Conservation (phyloP, 1,140 invertebrate species). For the Solenopsis fugax region DNA sequence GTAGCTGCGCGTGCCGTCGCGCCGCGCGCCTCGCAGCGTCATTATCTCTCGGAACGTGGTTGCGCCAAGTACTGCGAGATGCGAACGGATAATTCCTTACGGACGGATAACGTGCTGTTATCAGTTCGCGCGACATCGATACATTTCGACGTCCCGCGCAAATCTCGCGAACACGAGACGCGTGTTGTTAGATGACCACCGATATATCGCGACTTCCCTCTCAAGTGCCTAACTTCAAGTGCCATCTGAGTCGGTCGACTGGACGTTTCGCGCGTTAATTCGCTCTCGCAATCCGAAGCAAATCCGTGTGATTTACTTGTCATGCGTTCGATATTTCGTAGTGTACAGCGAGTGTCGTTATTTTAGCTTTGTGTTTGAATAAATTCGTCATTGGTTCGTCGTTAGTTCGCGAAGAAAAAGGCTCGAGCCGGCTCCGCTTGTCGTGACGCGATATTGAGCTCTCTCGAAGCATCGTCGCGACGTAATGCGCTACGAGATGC, state of each 20-base stretch:
- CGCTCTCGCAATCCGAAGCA: neutral
- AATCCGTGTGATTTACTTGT: neutral
- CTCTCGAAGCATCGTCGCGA: neutral
- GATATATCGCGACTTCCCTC: neutral
- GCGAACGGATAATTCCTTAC: neutral
- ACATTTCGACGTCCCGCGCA: neutral
- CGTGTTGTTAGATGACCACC: neutral
- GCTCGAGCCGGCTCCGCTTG: neutral
- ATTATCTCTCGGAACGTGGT: neutral
- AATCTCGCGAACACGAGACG: neutral
- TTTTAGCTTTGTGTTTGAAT: neutral
- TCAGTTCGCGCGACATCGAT: neutral
- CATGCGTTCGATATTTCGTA: neutral
- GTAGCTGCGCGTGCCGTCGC: neutral
- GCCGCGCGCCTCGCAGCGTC: neutral
- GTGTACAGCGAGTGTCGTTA: neutral
- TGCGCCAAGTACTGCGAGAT: neutral
- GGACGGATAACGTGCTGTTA: neutral
- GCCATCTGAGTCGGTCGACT: neutral
- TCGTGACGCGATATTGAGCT: too few species aligned
- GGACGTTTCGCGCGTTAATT: neutral
- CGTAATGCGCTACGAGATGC: neutral
- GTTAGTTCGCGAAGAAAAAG: neutral
- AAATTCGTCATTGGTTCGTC: neutral
- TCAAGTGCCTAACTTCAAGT: neutral